Evolutionary conservation across 2,888 invertebrate genomes (phyloP).

Genomic region (Heterodera filipjevi): DNA sequence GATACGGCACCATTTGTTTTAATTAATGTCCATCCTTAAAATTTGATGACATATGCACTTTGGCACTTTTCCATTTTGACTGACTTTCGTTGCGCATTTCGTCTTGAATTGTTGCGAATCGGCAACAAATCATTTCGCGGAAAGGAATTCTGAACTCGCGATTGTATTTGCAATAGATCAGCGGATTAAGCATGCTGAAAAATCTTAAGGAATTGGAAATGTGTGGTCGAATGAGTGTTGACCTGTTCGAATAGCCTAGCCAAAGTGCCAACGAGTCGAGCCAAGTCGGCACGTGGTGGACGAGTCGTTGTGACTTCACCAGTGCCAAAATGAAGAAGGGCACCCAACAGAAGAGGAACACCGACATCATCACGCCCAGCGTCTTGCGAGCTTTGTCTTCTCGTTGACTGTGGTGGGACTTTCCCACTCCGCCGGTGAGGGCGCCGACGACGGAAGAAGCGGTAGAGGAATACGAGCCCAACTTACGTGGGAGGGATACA

Average conservation of each 20-base stretch:
- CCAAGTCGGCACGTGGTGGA: slow-evolving; percentile 51
- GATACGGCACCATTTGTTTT: too few species aligned
- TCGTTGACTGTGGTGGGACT: slow-evolving; percentile 42
- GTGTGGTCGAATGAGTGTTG: background rate
- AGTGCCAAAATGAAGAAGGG: slow-evolving; percentile 96
- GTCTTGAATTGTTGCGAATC: slow-evolving; percentile 61
- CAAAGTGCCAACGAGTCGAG: slow-evolving; percentile 70
- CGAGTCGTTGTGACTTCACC: slow-evolving; percentile 67
- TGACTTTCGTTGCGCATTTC: slow-evolving; percentile 61
- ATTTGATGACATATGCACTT: too few species aligned
- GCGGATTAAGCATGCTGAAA: slow-evolving; percentile 74
- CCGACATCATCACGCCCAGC: slow-evolving; percentile 98
- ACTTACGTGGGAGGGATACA: too few species aligned
- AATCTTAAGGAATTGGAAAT: background rate
- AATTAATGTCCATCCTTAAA: too few species aligned
- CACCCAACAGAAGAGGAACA: slow-evolving; percentile 93
- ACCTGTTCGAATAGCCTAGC: slow-evolving; percentile 89
- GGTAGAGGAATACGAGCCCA: slow-evolving; percentile 3
- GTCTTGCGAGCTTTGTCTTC: slow-evolving; percentile 98
- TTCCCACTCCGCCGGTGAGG: background rate
- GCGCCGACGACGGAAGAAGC: background rate
- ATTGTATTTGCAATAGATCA: slow-evolving; percentile 80
- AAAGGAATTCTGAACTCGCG: slow-evolving; percentile 65
- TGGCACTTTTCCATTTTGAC: background rate
- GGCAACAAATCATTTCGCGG: slow-evolving; percentile 65